Evolutionary conservation across 2,888 invertebrate species (phyloP).

Genomic region (Euclidia mi): DNA sequence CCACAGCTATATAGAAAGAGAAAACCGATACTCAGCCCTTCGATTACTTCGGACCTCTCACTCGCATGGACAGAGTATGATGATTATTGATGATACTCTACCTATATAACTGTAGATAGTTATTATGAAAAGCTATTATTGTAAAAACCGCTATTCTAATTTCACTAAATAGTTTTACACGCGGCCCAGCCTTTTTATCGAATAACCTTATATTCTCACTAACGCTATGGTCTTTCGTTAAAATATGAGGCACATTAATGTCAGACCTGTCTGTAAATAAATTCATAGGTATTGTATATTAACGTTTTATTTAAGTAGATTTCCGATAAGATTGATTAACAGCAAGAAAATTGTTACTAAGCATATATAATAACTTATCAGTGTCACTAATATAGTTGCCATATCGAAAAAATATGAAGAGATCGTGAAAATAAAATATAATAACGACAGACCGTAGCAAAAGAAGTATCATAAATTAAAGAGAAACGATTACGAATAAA

Average conservation of each 20-base stretch:
- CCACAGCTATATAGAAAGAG: background rate
- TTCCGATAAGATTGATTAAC: background rate
- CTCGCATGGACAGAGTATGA: no score
- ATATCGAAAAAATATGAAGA: slow-evolving; percentile 2
- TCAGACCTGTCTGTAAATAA: slow-evolving; percentile 1
- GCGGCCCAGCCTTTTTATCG: slow-evolving; percentile 77
- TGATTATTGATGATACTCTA: no score
- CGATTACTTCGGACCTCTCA: no score
- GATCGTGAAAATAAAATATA: slow-evolving; percentile 12
- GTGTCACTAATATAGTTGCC: background rate
- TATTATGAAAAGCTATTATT: slow-evolving; percentile 9
- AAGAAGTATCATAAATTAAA: slow-evolving; percentile 25
- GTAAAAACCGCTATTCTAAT: slow-evolving; percentile 35
- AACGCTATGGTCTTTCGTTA: slow-evolving; percentile 42
- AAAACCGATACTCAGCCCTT: no score
- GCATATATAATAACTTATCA: background rate
- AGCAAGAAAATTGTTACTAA: background rate
- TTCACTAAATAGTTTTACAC: slow-evolving; percentile 68
- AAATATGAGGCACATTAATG: slow-evolving; percentile 24
- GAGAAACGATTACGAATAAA: slow-evolving; percentile 35
- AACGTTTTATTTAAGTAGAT: background rate
- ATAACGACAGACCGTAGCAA: slow-evolving; percentile 44
- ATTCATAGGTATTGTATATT: background rate
- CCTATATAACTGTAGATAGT: background rate
- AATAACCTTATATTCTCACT: slow-evolving; percentile 34